Base-by-base conservation (phyloP, 23 tunicate species). In the Styela clava region DNA sequence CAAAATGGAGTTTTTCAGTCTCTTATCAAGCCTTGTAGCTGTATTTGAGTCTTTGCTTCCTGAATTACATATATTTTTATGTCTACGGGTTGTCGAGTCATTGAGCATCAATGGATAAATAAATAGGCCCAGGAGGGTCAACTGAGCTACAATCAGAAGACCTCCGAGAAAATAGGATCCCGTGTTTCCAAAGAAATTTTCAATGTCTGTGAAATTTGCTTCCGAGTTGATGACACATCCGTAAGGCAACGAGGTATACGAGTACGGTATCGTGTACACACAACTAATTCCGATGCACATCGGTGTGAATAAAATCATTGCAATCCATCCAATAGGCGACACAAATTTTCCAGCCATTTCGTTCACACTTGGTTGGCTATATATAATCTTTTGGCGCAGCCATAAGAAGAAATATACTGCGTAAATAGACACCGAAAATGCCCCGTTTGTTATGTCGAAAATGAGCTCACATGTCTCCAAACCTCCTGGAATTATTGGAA, bases 91-190 rank as follows among this genome's bases (percentile, higher is more conserved):
- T 44, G 56, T 44, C 12, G 56, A 44, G 56, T 44, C 5, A 16
- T 5, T 71, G 2, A 33, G 77, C 20, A 71, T 29, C 37, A 71
- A 3, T 71, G 77, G 77, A 16, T 26, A 71, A 5, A 71, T 71
- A 71, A 71, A 71, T 16, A 71, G 35, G 34, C 24, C 23, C 3
- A 71, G 77, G 7, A 71, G 77, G 32, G 37, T 28, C 2, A 71
- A 7, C 34, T 71, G 77, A 21, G 34, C 5, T 5, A 5, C 34
- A n/a, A 71, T 22, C 5, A 71, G 35, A 33, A 32, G 35, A 3
- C 77, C 77, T 19, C 35, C 77, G 3, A 71, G 35, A 3, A 71
- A 26, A 34, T 71, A 71, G 3, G 16, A 12, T 29, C 34, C 34
- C 16, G 3, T 18, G 5, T 28, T 16, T 35, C 24, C 77, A 21